Conservation (phyloP, 2,888 invertebrate genomes). For the Temnothorax rugatulus region DNA sequence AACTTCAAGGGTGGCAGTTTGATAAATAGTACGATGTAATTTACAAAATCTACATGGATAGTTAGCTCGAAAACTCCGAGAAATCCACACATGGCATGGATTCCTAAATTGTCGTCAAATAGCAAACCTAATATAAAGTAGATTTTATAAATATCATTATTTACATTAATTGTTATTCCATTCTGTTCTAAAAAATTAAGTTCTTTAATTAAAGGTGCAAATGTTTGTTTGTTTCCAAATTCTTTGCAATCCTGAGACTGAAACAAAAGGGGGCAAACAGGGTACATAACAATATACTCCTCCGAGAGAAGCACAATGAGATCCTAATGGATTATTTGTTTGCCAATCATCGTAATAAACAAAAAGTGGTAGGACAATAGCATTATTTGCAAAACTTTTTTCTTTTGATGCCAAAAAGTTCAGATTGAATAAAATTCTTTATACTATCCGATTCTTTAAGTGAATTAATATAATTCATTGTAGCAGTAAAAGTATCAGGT, state of each 20-base stretch:
- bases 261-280: constrained; percentile 25
- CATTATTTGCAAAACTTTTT: background rate
- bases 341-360: constrained; percentile 19
- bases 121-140: background rate
- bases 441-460: background rate
- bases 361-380: constrained; percentile 4
- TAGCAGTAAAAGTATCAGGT: background rate
- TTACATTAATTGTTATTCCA: constrained; percentile 19
- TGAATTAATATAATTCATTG: constrained; percentile 16
- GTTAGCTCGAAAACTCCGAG: background rate
- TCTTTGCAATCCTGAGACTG: background rate
- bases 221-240: constrained; percentile 36
- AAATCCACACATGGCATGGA: background rate
- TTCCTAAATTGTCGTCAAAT: background rate
- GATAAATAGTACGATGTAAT: background rate
- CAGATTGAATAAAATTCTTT: background rate
- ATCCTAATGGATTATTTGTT: constrained; percentile 1
- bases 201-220: constrained; percentile 22
- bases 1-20: background rate
- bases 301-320: background rate
- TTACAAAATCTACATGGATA: background rate
- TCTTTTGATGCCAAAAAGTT: background rate
- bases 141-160: background rate
- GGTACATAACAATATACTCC: background rate
- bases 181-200: background rate